phyloP scores from a whole-genome alignment of 2,797 vertebrate species.

The Somateria mollissima region DNA sequence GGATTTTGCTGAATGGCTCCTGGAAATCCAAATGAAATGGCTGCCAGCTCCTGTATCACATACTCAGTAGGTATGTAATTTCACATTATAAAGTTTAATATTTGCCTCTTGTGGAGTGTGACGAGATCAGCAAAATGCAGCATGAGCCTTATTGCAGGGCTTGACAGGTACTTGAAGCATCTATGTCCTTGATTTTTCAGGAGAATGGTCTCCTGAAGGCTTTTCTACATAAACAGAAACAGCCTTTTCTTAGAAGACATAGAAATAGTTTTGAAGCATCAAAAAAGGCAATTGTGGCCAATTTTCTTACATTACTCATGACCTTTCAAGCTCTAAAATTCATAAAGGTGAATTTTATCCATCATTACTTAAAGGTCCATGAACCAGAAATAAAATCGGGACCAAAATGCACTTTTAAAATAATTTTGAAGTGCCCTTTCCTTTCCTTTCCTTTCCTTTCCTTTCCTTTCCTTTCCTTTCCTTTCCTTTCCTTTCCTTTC shows the following conservation, averaged over 20 bases:
- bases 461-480: no score
- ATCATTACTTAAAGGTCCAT: background rate
- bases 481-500: no score
- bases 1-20: background rate
- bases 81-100: background rate
- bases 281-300: background rate
- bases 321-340: background rate
- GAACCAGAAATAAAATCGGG: background rate
- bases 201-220: background rate
- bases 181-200: constrained; percentile 3
- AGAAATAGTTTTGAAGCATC: constrained; percentile 2
- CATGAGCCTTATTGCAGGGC: background rate
- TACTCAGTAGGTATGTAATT: background rate
- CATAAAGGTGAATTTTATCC: background rate
- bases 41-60: background rate
- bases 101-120: background rate
- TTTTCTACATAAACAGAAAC: constrained; percentile 24
- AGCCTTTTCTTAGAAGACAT: background rate
- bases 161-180: background rate
- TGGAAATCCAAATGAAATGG: background rate
- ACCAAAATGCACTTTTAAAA: background rate
- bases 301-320: background rate
- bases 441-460: no score
- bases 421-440: background rate
- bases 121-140: background rate